Base-by-base conservation (phyloP, 1,140 invertebrate genomes). In the Lepidotrigona ventralis region DNA sequence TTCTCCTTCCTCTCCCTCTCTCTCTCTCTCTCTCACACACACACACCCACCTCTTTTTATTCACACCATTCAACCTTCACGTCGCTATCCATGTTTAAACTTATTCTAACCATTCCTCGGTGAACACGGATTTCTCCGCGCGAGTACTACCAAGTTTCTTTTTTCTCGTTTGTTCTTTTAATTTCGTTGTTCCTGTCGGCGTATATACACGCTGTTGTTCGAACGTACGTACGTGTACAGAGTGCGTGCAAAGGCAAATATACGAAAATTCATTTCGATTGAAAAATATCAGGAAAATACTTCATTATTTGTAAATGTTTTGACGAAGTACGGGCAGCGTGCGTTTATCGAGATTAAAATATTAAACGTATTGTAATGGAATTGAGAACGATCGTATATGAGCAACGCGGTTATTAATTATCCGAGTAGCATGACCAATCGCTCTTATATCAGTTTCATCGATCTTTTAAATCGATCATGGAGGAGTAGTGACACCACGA, bases 51-150 rank as follows among this genome's bases (percentile, higher is more conserved):
- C 39, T 15, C n/a, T 60, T 63, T 78, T 82, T 63, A 70, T 77
- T 70, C 53, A 19, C 60, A 17, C 63, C 79, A 68, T 82, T 82
- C 79, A 74, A 68, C 71, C 68, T 74, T 75, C 63, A 63, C 26
- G 66, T 76, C n/a, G 63, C 72, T 39, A 21, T 8, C 17, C 21
- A 66, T 58, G 81, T 60, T 82, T 77, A 78, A 82, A 58, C 39
- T 54, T 81, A 68, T 53, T 60, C 46, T 58, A 60, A 70, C 26
- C 26, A 60, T 77, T 78, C 56, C 64, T 21, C 63, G 21, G 15
- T 23, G n/a, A 21, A 14, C 5, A 9, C n/a, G 53, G 53, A 69
- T 70, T 74, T 54, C 63, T 26, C 2, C 54, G n/a, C 15, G 51
- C n/a, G n/a, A 39, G 66, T n/a, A 26, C 1, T 39, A 15, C 23